Percentiles rank a stretch among this genome's conserved stretches.
Evolutionary conservation across 1,140 invertebrate species (phyloP).

Genomic region (Drosophila persimilis): DNA sequence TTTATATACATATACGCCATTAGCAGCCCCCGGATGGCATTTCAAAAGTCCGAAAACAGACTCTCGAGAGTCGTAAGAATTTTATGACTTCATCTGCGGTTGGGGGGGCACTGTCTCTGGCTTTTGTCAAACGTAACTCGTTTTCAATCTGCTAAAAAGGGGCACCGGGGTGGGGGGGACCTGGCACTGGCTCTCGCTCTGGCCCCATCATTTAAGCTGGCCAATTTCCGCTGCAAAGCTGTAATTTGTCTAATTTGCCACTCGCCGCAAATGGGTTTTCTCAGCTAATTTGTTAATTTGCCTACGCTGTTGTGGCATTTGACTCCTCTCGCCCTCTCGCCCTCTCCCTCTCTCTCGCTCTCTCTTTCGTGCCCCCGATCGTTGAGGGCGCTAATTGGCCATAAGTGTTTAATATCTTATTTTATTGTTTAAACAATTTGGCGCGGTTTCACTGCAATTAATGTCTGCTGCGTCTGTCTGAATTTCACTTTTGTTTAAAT

Average conservation of each 20-base stretch:
- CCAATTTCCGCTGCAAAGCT: slow-evolving; percentile 45
- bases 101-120: slow-evolving; percentile 37
- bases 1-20: slow-evolving; percentile 41
- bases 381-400: slow-evolving; percentile 60
- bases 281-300: slow-evolving; percentile 74
- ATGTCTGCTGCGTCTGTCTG: neutral
- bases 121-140: slow-evolving; percentile 45
- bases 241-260: slow-evolving; percentile 72
- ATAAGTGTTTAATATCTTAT: slow-evolving; percentile 69
- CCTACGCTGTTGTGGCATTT: slow-evolving; percentile 27
- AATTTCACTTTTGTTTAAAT: slow-evolving; percentile 30
- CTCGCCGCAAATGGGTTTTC: slow-evolving; percentile 66
- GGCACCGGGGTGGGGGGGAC: too few relatives aligned
- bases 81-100: slow-evolving; percentile 74
- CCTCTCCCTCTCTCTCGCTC: slow-evolving; percentile 18
- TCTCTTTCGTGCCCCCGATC: slow-evolving; percentile 12
- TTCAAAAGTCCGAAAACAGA: slow-evolving; percentile 18
- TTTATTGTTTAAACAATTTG: slow-evolving; percentile 58
- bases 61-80: slow-evolving; percentile 62
- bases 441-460: slow-evolving; percentile 21
- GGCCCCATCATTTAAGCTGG: slow-evolving; percentile 26
- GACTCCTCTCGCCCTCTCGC: slow-evolving; percentile 25
- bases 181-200: slow-evolving; percentile 15
- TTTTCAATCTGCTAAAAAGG: slow-evolving; percentile 58
- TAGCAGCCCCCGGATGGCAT: slow-evolving; percentile 27